phyloP scores from a whole-genome alignment of 2,888 invertebrate genomes.

The Elmis aenea region DNA sequence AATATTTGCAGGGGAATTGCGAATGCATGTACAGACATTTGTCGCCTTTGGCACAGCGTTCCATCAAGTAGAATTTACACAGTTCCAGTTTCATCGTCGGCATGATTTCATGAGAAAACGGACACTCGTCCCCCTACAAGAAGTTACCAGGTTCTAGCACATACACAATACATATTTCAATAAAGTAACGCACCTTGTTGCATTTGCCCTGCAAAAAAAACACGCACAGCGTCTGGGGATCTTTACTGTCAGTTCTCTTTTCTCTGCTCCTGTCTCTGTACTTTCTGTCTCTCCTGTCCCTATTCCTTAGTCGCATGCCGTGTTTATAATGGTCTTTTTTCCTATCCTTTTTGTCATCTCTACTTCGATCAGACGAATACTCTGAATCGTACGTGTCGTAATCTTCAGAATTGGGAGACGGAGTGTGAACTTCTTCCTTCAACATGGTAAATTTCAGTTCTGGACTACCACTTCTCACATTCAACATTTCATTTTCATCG shows the following conservation, averaged over 20 bases:
- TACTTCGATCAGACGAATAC: conserved; percentile 43
- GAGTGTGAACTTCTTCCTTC: conserved; percentile 16
- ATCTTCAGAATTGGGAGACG: conserved; percentile 33
- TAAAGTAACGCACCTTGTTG: conserved; percentile 52
- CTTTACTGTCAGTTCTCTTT: conserved; percentile 50
- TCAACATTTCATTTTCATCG: conserved; percentile 77
- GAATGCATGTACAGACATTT: conserved; percentile 95
- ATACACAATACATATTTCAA: not conserved
- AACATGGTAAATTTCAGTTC: conserved; percentile 20
- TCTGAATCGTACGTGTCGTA: conserved; percentile 56
- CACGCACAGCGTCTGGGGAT: conserved; percentile 70
- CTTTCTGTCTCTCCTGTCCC: conserved; percentile 22
- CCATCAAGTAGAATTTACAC: conserved; percentile 95
- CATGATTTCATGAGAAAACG: conserved; percentile 77
- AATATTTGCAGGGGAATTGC: conserved; percentile 96
- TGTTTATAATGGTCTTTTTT: conserved; percentile 5
- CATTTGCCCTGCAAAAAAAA: conserved; percentile 89
- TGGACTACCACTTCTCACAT: conserved; percentile 73
- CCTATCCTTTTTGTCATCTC: conserved; percentile 19
- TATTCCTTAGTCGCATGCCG: conserved; percentile 12
- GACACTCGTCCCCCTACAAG: conserved; percentile 71
- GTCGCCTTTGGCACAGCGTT: conserved; percentile 91
- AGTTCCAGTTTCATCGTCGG: conserved; percentile 86
- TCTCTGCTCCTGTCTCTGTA: conserved; percentile 24
- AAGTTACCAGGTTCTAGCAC: conserved; percentile 8